Evolutionary conservation across 2,797 vertebrate genomes (phyloP).

Genomic region (Takifugu rubripes): DNA sequence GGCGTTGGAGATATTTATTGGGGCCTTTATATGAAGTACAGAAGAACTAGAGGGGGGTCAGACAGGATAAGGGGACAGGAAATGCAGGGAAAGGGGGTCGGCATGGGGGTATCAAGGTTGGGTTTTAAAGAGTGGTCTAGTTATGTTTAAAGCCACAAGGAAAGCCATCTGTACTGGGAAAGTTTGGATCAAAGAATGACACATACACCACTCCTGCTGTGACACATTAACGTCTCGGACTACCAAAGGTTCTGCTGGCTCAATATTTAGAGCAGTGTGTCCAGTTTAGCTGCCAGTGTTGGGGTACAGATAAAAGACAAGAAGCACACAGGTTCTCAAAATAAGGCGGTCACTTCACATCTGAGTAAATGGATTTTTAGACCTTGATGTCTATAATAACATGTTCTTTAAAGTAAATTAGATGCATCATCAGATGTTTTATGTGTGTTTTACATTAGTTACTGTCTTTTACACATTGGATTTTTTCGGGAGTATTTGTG

Average conservation of each 20-base stretch:
- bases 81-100: slow-evolving; percentile 50
- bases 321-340: slow-evolving; percentile 24
- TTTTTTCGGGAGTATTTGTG: background rate
- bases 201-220: slow-evolving; percentile 47
- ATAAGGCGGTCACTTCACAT: no score
- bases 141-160: slow-evolving; percentile 73
- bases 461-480: background rate
- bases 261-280: slow-evolving; percentile 27
- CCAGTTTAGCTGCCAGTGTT: slow-evolving; percentile 14
- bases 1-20: slow-evolving; percentile 60
- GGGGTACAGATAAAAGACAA: slow-evolving; percentile 30
- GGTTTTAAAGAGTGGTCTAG: slow-evolving; percentile 32
- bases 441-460: background rate
- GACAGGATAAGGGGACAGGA: slow-evolving; percentile 59
- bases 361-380: no score
- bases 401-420: no score
- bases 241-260: slow-evolving; percentile 62
- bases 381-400: no score
- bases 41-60: slow-evolving; percentile 54
- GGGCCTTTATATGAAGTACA: slow-evolving; percentile 64
- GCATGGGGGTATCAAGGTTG: slow-evolving; percentile 43
- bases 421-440: background rate
- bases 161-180: slow-evolving; percentile 70
- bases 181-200: slow-evolving; percentile 67
- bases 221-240: slow-evolving; percentile 50